Conservation (phyloP, 1,140 invertebrate species). For the Calephelis virginiensis region DNA sequence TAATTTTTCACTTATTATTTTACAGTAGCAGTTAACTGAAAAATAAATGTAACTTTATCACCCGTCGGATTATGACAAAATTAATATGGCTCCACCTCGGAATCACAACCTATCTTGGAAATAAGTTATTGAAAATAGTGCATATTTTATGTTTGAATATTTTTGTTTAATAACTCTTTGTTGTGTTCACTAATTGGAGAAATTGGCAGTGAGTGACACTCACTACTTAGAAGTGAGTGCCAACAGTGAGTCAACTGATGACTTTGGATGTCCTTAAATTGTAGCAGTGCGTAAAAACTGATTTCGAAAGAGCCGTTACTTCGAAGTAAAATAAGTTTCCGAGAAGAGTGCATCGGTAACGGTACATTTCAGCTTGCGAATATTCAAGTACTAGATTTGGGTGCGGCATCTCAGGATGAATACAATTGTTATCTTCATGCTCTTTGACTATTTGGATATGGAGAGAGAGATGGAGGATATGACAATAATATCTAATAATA, state of each 20-base stretch:
- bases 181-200: constrained; percentile 6
- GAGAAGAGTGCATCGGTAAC: constrained; percentile 28
- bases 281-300: constrained; percentile 22
- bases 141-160: neutral
- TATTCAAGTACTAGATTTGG: constrained; percentile 4
- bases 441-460: no score
- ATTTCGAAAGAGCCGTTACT: constrained; percentile 12
- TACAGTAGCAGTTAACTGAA: no score
- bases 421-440: no score
- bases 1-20: no score
- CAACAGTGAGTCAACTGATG: constrained; percentile 6
- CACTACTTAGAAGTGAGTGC: constrained; percentile 15
- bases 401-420: neutral
- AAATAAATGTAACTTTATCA: no score
- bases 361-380: constrained; percentile 14
- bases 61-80: no score
- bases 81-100: no score
- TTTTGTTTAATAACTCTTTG: constrained; percentile 4
- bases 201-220: neutral
- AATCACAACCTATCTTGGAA: no score
- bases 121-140: no score
- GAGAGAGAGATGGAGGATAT: no score
- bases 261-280: constrained; percentile 29
- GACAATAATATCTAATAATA: no score
- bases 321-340: constrained; percentile 21